Evolutionary conservation across 2,888 invertebrate species (phyloP).

Genomic region (Eremobia ochroleuca): DNA sequence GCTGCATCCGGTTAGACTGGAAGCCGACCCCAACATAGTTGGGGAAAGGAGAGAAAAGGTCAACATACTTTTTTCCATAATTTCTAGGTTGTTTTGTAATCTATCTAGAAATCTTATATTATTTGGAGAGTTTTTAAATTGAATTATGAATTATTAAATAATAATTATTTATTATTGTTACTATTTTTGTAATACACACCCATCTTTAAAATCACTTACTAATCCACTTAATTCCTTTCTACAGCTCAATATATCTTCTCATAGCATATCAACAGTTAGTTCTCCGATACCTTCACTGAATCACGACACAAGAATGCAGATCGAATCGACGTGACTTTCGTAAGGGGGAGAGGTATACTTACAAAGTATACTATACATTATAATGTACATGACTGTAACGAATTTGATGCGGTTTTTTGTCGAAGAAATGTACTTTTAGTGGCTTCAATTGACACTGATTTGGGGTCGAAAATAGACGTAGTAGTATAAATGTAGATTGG

Average conservation of each 20-base stretch:
- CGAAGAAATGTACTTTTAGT: conserved; percentile 21
- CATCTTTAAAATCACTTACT: neutral
- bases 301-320: conserved; percentile 67
- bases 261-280: conserved; percentile 24
- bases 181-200: too few species aligned
- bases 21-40: too few species aligned
- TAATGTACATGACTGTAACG: conserved; percentile 36
- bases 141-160: too few species aligned
- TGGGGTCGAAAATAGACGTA: conserved; percentile 3
- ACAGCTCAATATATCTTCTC: conserved; percentile 25
- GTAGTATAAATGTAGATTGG: neutral
- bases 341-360: conserved; percentile 45
- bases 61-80: too few species aligned
- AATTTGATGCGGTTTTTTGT: conserved; percentile 53
- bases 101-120: too few species aligned
- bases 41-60: too few species aligned
- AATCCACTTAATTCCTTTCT: neutral
- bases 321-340: conserved; percentile 57
- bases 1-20: too few species aligned
- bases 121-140: too few species aligned
- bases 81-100: too few species aligned
- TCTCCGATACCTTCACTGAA: conserved; percentile 47
- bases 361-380: conserved; percentile 22
- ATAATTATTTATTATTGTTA: too few species aligned
- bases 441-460: conserved; percentile 50